These are phyloP conservation scores for Rhabdornis inornatus DNA, from an alignment of 2,113 vertebrate species.

Conservation along the genomic window DNA sequence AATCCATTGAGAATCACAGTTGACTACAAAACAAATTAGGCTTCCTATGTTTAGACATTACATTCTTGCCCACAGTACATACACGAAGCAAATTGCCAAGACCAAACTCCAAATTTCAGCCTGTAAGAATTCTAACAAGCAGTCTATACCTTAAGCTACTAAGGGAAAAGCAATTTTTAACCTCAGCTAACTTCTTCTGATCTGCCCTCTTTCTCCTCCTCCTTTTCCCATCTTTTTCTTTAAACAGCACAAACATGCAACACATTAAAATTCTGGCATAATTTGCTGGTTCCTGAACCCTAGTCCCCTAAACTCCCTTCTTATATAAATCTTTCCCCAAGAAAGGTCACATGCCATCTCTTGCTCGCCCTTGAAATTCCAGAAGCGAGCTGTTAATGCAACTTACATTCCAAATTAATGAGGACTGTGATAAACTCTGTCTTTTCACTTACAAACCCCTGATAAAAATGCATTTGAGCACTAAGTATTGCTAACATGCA, in stretches of 20 bases:
- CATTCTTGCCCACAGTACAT: neutral
- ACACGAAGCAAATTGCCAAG: neutral
- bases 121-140: neutral
- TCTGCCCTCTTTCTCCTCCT: neutral
- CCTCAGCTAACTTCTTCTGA: neutral
- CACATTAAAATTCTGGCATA: constrained; percentile 52
- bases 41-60: neutral
- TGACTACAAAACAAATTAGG: neutral
- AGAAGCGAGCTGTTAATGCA: constrained; percentile 58
- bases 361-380: constrained; percentile 67
- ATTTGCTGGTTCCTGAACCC: constrained; percentile 57
- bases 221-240: neutral
- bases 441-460: constrained; percentile 21
- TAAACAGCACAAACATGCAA: constrained; percentile 11
- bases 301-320: constrained; percentile 44
- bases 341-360: constrained; percentile 70
- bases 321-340: constrained; percentile 65
- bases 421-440: constrained; percentile 66
- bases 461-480: constrained; percentile 22
- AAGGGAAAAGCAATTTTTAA: neutral
- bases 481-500: neutral
- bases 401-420: constrained; percentile 72
- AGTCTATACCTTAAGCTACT: neutral
- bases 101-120: neutral
- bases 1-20: neutral